Base-by-base conservation (phyloP, 2,888 invertebrate species). In the Vesta saturnalis region DNA sequence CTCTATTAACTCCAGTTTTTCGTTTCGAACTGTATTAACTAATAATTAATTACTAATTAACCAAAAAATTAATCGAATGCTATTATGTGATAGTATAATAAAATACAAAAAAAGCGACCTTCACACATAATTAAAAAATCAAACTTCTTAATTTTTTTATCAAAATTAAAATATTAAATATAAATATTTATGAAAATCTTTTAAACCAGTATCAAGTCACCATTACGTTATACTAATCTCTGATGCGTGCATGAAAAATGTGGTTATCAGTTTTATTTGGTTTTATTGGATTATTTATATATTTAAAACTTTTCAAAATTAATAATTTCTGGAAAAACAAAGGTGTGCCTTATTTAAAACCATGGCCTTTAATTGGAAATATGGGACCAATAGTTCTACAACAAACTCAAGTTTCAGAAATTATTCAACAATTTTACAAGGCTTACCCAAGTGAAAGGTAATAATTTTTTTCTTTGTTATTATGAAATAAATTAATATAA, bases 351-450 rank as follows among this genome's bases (percentile, higher is more conserved):
- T 21, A 52, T 12, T 4, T 52, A 6, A 52, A 10, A 52, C 52
- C 52, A n/a, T 21, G 19, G 21, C 52, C 52, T 1, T 19, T 52
- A 1, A 52, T 52, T 21, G 52, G 52, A 52, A 52, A 52, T n/a
- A 52, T 52, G 52, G 19, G 52, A 1, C 12, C 18, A 1, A 19
- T 52, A 19, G n/a, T 52, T 1, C 19, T 52, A 6, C 52, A 19
- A 21, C 5, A 21, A 21, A 52, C 4, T 1, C 19, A 52, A 21
- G 52, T 21, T 21, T 52, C 19, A 5, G 4, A 52, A 19, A 52
- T 52, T 19, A 52, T 19, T 19, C 18, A 52, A 19, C 8, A 21
- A 1, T 19, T 52, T 21, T 52, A 52, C 19, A 21, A 52, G 12
- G 19, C 52, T 2, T 52, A 19, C n/a, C 52, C 52, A 19, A 21